Evolutionary conservation across 2,888 invertebrate species (phyloP), one percentile per base, ranked within the genome.

Genomic region (Ptilodon capucinus): DNA sequence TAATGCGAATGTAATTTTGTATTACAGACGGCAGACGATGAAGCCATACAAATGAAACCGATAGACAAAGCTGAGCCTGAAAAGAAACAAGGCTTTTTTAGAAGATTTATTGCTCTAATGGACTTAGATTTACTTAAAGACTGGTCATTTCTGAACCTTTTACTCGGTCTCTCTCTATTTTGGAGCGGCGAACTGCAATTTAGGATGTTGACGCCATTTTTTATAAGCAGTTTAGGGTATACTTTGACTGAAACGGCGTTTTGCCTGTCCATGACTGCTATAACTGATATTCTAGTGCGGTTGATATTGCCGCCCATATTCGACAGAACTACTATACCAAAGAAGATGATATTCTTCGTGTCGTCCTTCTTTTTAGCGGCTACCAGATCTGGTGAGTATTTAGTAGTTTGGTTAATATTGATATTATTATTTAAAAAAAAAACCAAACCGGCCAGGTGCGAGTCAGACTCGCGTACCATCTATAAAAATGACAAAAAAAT

Each of bases 101-200:
- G 79, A 57, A 91, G 90, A 52, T 93, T 95, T 65, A 92, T 94
- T 51, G 91, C 91, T 34, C 87, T 95, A 21, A 94, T 95, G 92
- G 95, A 95, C 76, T 92, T 95, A 54, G 94, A 94, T 78, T 84
- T 95, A 68, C 81, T 95, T 44, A 94, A 94, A 85, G 95, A 95
- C 84, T 93, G 93, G 75, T 93, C 94, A 46, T 95, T 94, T 83
- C 87, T 95, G 72, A 95, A 95, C 75, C 92, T 95, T 66, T 91
- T 95, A 55, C 93, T 95, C 49, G 95, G 95, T 6, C 85, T 95
- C 44, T 94, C 95, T 30, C 92, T 95, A 34, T 95, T 94, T 82
- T 95, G 95, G 86, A 94, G 94, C 44, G 95, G 95, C 40, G 95
- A 95, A 75, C 92, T 95, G 78, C 95, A 95, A 71, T 95, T 95